phyloP scores from a whole-genome alignment of 2,888 invertebrate species.

The Teleiodes luculella region DNA sequence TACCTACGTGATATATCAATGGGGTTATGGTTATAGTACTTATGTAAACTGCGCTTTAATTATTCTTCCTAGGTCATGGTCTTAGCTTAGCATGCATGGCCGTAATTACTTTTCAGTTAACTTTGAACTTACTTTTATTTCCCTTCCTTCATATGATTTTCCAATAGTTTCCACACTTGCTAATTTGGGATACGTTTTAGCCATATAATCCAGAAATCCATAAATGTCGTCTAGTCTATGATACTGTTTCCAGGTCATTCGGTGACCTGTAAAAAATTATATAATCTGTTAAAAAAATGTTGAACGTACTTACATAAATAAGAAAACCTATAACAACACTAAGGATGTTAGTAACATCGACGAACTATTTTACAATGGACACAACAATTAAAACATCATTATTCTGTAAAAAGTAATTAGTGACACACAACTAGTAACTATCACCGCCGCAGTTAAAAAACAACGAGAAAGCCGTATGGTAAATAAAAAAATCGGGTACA shows the following conservation, averaged over 20 bases:
- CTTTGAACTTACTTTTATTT: constrained; percentile 79
- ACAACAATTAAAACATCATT: constrained; percentile 3
- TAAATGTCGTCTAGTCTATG: constrained; percentile 87
- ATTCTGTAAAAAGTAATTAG: constrained; percentile 14
- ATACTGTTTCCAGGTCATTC: constrained; percentile 89
- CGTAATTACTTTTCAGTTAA: neutral
- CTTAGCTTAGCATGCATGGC: neutral
- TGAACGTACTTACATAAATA: too few species aligned
- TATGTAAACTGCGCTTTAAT: neutral
- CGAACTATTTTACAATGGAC: neutral
- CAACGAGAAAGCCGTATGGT: constrained; percentile 1
- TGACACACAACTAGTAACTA: constrained; percentile 14
- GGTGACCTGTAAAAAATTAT: constrained; percentile 50
- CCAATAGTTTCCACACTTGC: constrained; percentile 87
- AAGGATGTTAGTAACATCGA: constrained; percentile 1
- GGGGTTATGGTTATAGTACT: neutral
- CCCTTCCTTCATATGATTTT: constrained; percentile 84
- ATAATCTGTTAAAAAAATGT: neutral
- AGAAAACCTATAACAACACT: neutral
- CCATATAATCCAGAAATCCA: constrained; percentile 87
- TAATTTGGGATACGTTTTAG: constrained; percentile 85
- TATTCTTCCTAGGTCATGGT: constrained; percentile 4
- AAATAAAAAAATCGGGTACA: constrained; percentile 13
- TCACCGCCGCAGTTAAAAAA: constrained; percentile 16
- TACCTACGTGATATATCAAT: neutral